Conservation (phyloP, 1,140 invertebrate species). For the Popillia japonica region DNA sequence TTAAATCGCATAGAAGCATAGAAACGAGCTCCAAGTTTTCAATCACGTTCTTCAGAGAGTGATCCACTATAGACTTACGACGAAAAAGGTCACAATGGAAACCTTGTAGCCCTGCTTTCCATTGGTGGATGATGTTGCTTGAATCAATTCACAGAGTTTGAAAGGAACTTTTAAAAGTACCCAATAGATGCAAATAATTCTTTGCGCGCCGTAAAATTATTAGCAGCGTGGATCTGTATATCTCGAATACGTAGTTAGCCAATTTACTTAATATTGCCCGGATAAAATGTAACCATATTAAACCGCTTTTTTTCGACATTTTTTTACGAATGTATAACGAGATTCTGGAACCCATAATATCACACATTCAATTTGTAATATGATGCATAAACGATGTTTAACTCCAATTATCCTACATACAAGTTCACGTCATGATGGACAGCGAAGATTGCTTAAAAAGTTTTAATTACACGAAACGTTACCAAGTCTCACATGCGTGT, state of each 20-base stretch:
- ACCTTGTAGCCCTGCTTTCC: too few relatives aligned
- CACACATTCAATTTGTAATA: not conserved
- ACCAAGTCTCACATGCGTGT: not conserved
- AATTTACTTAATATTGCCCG: not conserved
- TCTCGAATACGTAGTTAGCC: not conserved
- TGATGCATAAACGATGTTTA: not conserved
- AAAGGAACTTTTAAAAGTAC: too few relatives aligned
- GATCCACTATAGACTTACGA: too few relatives aligned
- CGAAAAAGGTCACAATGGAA: too few relatives aligned
- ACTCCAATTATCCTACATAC: not conserved
- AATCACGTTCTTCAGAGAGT: too few relatives aligned
- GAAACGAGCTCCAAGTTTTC: too few relatives aligned
- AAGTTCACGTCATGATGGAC: not conserved
- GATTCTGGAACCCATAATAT: not conserved
- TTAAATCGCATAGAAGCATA: too few relatives aligned
- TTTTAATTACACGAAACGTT: conserved; percentile 5
- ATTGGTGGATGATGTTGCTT: too few relatives aligned
- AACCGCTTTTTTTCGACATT: not conserved
- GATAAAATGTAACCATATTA: not conserved
- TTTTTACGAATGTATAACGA: not conserved
- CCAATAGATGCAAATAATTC: too few relatives aligned
- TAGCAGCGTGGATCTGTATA: too few relatives aligned
- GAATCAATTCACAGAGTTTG: too few relatives aligned
- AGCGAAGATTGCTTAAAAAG: not conserved
- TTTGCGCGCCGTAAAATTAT: too few relatives aligned